Conservation (phyloP, 2,888 invertebrate species). For the Nowickia ferox region DNA sequence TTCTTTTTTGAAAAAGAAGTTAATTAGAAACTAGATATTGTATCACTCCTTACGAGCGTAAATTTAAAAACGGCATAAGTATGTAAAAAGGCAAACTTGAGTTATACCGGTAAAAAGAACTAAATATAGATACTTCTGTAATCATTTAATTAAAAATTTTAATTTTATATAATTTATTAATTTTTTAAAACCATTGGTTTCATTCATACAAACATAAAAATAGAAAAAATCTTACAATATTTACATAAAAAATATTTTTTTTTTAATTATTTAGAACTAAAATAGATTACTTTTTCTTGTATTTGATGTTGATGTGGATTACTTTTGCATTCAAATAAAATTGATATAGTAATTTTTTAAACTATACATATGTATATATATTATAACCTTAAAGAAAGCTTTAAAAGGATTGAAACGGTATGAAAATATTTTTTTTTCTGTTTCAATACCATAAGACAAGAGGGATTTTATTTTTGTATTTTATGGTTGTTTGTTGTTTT, state of each 20-base stretch:
- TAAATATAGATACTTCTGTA: slow-evolving; percentile 4
- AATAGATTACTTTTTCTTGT: slow-evolving; percentile 65
- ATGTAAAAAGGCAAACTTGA: not conserved
- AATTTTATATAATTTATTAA: slow-evolving; percentile 75
- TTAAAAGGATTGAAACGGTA: slow-evolving; percentile 2
- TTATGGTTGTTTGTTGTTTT: slow-evolving; percentile 9
- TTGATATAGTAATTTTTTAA: slow-evolving; percentile 27
- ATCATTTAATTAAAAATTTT: slow-evolving; percentile 75
- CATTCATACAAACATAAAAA: slow-evolving; percentile 81
- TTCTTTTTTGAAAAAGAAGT: too few relatives aligned
- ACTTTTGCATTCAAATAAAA: slow-evolving; percentile 57
- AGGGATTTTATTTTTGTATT: not conserved
- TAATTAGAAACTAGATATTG: too few relatives aligned
- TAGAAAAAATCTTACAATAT: slow-evolving; percentile 80
- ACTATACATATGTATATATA: slow-evolving; percentile 17
- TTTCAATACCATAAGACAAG: not conserved
- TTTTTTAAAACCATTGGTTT: slow-evolving; percentile 79
- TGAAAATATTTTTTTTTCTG: not conserved
- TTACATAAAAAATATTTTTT: slow-evolving; percentile 76
- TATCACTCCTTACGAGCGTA: too few relatives aligned
- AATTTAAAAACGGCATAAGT: too few relatives aligned
- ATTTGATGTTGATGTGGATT: slow-evolving; percentile 64
- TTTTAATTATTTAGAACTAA: slow-evolving; percentile 68
- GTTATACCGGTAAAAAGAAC: not conserved
- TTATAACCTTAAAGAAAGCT: not conserved